A percentile compares a stretch with the other conserved stretches of the same genome.
Evolutionary conservation across 2,797 vertebrate genomes (phyloP).

Genomic region (Parambassis ranga): DNA sequence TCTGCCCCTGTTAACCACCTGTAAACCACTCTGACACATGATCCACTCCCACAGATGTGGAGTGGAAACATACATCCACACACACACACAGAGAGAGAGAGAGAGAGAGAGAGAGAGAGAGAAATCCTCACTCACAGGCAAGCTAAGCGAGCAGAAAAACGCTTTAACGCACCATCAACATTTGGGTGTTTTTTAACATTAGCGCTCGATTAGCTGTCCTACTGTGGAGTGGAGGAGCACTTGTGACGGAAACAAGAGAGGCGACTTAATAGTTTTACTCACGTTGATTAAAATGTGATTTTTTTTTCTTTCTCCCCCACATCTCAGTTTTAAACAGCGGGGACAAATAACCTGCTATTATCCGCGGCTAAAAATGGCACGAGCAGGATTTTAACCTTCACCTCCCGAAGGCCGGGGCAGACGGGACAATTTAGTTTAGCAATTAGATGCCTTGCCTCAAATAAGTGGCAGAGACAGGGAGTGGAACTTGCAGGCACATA

Average conservation of each 20-base stretch:
- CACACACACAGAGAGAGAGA: not conserved
- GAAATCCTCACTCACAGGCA: conserved; percentile 32
- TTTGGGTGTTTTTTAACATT: conserved; percentile 56
- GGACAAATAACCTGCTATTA: conserved; percentile 74
- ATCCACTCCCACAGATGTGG: conserved; percentile 76
- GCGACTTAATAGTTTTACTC: conserved; percentile 45
- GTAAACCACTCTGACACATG: conserved; percentile 79
- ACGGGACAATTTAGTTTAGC: conserved; percentile 71
- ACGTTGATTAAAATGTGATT: conserved; percentile 15
- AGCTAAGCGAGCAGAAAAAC: conserved; percentile 20
- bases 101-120: not conserved
- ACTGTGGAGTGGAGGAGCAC: conserved; percentile 56
- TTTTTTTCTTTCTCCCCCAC: conserved; percentile 9
- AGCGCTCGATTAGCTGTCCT: conserved; percentile 68
- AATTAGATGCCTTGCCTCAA: conserved; percentile 63
- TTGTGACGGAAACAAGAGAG: conserved; percentile 44
- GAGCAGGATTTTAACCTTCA: conserved; percentile 73
- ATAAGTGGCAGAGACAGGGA: conserved; percentile 36
- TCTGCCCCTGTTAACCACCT: conserved; percentile 79
- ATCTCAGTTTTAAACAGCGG: conserved; percentile 54
- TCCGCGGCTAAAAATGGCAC: conserved; percentile 64
- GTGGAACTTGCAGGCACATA: not conserved
- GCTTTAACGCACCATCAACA: conserved; percentile 27
- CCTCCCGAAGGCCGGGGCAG: conserved; percentile 48
- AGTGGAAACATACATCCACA: conserved; percentile 65